These are phyloP conservation scores for Bombus confusus DNA, from an alignment of 1,140 invertebrate genomes.

Conservation along the genomic window DNA sequence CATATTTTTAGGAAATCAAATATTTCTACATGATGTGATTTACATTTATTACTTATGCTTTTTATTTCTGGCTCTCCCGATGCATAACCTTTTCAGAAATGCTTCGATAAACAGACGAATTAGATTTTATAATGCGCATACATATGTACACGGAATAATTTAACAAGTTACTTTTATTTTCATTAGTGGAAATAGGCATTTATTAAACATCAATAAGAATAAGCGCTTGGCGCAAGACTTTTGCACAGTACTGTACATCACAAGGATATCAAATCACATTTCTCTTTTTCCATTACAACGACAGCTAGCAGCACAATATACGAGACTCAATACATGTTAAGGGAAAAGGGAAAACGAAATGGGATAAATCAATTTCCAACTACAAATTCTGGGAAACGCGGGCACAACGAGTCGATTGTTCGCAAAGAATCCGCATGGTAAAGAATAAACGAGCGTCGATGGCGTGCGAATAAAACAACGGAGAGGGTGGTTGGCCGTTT, in stretches of 20 bases:
- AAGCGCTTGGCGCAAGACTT: too few relatives aligned
- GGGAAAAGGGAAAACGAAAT: background rate
- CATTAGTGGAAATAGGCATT: too few relatives aligned
- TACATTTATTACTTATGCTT: too few relatives aligned
- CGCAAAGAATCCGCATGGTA: background rate
- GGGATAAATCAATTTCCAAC: background rate
- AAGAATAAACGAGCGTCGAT: constrained; percentile 18
- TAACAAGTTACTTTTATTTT: too few relatives aligned
- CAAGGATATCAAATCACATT: background rate
- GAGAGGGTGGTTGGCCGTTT: background rate
- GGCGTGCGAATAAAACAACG: constrained; percentile 9
- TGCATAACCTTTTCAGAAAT: too few relatives aligned
- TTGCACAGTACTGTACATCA: background rate
- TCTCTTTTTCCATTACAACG: background rate
- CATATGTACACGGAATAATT: too few relatives aligned
- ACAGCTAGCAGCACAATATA: background rate
- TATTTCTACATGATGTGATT: too few relatives aligned
- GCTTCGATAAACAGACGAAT: too few relatives aligned
- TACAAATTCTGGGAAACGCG: background rate
- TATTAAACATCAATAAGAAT: background rate
- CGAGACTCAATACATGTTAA: background rate
- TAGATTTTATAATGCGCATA: too few relatives aligned
- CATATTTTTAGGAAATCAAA: background rate
- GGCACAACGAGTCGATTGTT: background rate
- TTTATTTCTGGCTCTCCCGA: too few relatives aligned